phyloP scores from a whole-genome alignment of 2,113 vertebrate species.

The Engystomops pustulosus region DNA sequence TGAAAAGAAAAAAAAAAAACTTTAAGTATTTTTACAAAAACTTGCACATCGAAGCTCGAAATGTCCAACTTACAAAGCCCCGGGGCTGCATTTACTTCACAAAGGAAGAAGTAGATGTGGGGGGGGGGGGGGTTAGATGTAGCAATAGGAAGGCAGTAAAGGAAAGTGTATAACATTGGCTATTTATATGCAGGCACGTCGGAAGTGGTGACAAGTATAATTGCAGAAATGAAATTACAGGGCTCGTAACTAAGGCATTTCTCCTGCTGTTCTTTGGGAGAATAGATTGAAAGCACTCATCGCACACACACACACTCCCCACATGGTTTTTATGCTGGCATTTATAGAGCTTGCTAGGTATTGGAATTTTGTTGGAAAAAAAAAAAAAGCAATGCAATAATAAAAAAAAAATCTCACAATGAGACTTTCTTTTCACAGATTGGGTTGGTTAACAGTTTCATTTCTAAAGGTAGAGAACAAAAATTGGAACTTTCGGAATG shows the following conservation, averaged over 20 bases:
- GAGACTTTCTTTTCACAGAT: constrained; percentile 6
- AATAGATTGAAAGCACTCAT: constrained; percentile 76
- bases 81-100: constrained; percentile 21
- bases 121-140: constrained; percentile 28
- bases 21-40: constrained; percentile 16
- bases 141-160: constrained; percentile 55
- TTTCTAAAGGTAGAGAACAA: neutral
- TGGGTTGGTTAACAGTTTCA: constrained; percentile 15
- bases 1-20: neutral
- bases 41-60: neutral
- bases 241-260: constrained; percentile 73
- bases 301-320: constrained; percentile 62
- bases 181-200: constrained; percentile 78
- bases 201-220: constrained; percentile 80
- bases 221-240: constrained; percentile 80
- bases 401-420: neutral
- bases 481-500: neutral
- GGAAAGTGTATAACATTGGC: constrained; percentile 66
- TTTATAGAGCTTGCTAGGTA: constrained; percentile 27
- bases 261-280: constrained; percentile 74
- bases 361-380: neutral
- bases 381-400: constrained; percentile 32
- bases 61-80: neutral
- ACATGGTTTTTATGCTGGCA: too few relatives aligned
- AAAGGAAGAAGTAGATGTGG: constrained; percentile 41